Base-by-base conservation (phyloP, 2,113 vertebrate species). In the Climacteris rufus region DNA sequence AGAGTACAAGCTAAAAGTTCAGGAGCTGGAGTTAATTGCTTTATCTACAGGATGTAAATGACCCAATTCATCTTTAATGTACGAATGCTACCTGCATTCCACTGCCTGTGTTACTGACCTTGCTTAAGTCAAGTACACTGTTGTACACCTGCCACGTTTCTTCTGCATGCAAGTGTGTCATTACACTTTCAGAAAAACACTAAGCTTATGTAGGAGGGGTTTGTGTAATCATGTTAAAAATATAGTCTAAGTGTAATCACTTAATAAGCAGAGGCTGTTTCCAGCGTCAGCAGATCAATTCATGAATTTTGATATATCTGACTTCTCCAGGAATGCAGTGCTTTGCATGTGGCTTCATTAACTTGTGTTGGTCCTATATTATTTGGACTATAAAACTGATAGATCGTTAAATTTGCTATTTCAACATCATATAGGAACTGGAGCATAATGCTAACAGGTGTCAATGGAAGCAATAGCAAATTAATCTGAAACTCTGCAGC, bases 221-320 rank as follows among this genome's bases (percentile, higher is more conserved):
- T 86, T 63, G 13, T 76, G 30, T 63, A 59, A 33, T 42, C 11
- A 9, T 15, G 2, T 81, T 63, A 56, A 60, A 84, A 18, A 15
- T 72, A n/a, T 9, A 37, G 25, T 70, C 54, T 30, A 47, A 69
- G 31, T 59, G 15, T 59, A 70, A 16, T 69, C 24, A 13, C 23
- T 45, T 28, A 31, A 17, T 64, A 60, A 83, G 21, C 40, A 65
- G 65, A 75, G n/a, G n/a, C 45, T 52, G 27, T 82, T 86, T 74
- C 37, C 4, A 7, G 1, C 63, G 28, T 53, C 28, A 71, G 0
- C 25, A 75, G 82, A 39, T 5, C 4, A 61, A 5, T 42, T 53
- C 0, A 19, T 53, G 40, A 60, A 59, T 89, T 68, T 28, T 72
- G 11, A 52, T 65, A 47, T 33, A 79, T 11, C 17, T 56, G 40